A percentile compares a stretch with the other conserved stretches of the same genome.
These are phyloP conservation scores for Acleris emargana DNA, from an alignment of 2,888 invertebrate genomes.

Conservation along the genomic window DNA sequence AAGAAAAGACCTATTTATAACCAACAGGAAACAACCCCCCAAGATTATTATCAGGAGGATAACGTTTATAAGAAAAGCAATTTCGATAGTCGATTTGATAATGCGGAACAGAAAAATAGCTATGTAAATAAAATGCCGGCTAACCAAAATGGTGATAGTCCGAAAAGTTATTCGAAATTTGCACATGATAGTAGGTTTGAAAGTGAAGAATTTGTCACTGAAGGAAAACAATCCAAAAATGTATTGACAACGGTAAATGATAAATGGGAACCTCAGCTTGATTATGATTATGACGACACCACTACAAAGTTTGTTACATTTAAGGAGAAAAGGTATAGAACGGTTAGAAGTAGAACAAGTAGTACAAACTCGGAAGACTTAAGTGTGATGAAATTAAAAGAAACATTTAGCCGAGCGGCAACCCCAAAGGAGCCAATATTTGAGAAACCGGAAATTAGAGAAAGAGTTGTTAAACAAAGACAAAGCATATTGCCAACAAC, in stretches of 20 bases:
- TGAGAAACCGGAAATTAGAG: no score
- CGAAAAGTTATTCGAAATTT: not conserved
- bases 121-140: not conserved
- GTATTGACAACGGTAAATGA: conserved; percentile 11
- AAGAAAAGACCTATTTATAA: not conserved
- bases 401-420: no score
- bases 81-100: not conserved
- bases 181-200: not conserved
- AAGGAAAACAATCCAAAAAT: not conserved
- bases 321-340: conserved; percentile 46
- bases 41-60: no score
- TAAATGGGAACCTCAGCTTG: not conserved
- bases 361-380: conserved; percentile 43
- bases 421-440: no score
- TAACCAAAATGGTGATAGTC: not conserved
- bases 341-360: conserved; percentile 39
- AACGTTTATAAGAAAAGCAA: no score
- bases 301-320: conserved; percentile 53
- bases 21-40: no score
- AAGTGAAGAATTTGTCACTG: not conserved
- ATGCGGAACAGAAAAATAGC: not conserved
- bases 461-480: no score
- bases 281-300: conserved; percentile 33
- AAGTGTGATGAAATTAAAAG: not conserved
- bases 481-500: no score